Percentiles rank a stretch among this genome's conserved stretches.
Conservation (phyloP, 2,797 vertebrate genomes). For the Enteromius treurensis region DNA sequence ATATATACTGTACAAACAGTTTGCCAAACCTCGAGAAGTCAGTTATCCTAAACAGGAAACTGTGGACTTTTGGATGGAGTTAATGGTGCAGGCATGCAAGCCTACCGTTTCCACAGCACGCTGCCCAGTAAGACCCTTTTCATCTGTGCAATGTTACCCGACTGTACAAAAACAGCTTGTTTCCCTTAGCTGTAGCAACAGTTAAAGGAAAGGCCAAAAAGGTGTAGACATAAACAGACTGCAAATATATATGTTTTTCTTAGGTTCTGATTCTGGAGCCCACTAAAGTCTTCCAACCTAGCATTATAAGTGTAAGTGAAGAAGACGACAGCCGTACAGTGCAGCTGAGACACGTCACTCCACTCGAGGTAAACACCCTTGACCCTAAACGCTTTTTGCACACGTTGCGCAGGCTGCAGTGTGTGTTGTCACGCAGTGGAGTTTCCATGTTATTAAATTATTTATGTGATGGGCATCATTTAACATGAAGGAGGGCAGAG, state of each 20-base stretch:
- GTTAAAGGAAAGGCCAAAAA: background rate
- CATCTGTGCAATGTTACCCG: background rate
- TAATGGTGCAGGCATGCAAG: constrained; percentile 84
- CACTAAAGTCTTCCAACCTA: constrained; percentile 82
- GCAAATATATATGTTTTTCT: background rate
- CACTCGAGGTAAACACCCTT: constrained; percentile 75
- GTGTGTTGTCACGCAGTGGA: background rate
- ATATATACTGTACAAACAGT: constrained; percentile 86
- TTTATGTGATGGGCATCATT: constrained; percentile 19
- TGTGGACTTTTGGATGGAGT: constrained; percentile 88
- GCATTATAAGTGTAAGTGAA: constrained; percentile 76
- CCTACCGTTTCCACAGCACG: constrained; percentile 70
- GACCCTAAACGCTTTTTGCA: background rate
- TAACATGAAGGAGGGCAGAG: background rate
- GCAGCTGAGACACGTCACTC: constrained; percentile 78
- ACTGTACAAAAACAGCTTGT: background rate
- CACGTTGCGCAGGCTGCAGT: background rate
- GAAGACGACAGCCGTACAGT: constrained; percentile 75
- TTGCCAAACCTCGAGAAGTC: constrained; percentile 73
- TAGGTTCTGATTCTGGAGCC: constrained; percentile 89
- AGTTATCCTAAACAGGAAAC: constrained; percentile 74
- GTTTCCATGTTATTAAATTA: constrained; percentile 16
- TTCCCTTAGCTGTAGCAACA: background rate
- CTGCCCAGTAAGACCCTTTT: constrained; percentile 79
- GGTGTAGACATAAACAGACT: background rate